Conservation (phyloP, 2,888 invertebrate genomes). For the Eupeodes luniger region DNA sequence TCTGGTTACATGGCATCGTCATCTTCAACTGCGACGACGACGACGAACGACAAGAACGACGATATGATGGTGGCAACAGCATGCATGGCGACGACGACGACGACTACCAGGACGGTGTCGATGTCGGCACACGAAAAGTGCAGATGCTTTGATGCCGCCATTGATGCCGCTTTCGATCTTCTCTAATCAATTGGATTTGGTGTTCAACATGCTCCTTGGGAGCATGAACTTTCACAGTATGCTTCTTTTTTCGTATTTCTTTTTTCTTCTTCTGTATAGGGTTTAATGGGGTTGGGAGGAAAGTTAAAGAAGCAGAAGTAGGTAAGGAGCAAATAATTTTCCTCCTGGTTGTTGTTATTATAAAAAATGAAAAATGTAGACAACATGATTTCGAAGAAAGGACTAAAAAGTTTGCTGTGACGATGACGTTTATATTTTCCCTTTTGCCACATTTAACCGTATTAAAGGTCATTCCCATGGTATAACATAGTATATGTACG, state of each 20-base stretch:
- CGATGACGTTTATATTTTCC: conserved; percentile 57
- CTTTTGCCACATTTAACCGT: conserved; percentile 61
- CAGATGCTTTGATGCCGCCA: conserved; percentile 61
- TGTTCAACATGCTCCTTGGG: conserved; percentile 75
- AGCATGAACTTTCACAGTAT: conserved; percentile 65
- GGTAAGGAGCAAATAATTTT: conserved; percentile 5
- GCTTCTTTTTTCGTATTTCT: not conserved
- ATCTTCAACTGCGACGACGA: conserved; percentile 31
- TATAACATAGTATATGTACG: not conserved
- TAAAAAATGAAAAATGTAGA: conserved; percentile 13
- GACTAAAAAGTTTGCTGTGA: conserved; percentile 62
- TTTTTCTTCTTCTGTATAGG: not conserved
- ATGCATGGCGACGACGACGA: conserved; percentile 12
- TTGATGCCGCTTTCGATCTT: conserved; percentile 67
- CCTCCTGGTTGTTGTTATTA: conserved; percentile 5
- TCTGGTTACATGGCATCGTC: conserved; percentile 66
- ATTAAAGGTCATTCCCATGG: conserved; percentile 73
- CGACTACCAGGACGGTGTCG: conserved; percentile 30
- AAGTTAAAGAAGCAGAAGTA: not conserved
- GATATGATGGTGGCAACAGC: conserved; percentile 11
- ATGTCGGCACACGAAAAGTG: conserved; percentile 55
- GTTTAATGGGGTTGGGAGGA: conserved; percentile 10
- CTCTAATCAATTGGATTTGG: conserved; percentile 73
- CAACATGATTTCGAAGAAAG: conserved; percentile 44
- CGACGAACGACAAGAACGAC: not conserved